Conservation (phyloP, 1,140 invertebrate species). For the Dreissena polymorpha region DNA sequence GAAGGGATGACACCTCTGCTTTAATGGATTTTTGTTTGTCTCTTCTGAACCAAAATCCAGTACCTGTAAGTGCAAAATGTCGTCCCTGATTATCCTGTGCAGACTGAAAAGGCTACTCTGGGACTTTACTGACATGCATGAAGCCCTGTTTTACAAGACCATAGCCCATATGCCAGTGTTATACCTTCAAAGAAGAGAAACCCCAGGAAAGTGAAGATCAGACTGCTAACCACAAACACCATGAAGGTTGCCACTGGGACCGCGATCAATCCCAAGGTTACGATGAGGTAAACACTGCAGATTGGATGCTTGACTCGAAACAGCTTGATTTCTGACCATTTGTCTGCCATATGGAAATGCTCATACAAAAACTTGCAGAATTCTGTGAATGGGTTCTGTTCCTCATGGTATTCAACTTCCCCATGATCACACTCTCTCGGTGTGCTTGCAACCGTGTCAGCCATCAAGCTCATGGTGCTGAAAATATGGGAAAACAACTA, state of each 20-base stretch:
- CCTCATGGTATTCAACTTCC: neutral
- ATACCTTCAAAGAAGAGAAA: conserved; percentile 58
- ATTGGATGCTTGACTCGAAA: conserved; percentile 47
- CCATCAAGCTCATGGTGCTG: too few relatives aligned
- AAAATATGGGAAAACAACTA: too few relatives aligned
- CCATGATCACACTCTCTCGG: too few relatives aligned
- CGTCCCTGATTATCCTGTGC: too few relatives aligned
- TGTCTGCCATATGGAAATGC: conserved; percentile 44
- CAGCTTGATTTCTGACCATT: conserved; percentile 26
- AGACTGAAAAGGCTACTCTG: too few relatives aligned
- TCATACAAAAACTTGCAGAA: conserved; percentile 47
- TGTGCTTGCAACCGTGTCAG: too few relatives aligned
- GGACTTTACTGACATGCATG: too few relatives aligned
- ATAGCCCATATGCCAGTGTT: neutral
- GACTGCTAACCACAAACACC: conserved; percentile 47
- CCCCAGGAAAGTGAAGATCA: conserved; percentile 41
- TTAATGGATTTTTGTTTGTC: too few relatives aligned
- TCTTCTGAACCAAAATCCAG: too few relatives aligned
- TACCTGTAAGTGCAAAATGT: too few relatives aligned
- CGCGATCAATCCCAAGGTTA: conserved; percentile 51
- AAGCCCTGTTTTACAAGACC: too few relatives aligned
- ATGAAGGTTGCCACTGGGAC: conserved; percentile 53
- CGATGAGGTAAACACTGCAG: conserved; percentile 42
- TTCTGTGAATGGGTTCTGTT: conserved; percentile 19
- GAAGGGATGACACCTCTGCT: too few relatives aligned